Evolutionary conservation across 2,888 invertebrate species (phyloP).

Genomic region (Trichopria drosophilae): DNA sequence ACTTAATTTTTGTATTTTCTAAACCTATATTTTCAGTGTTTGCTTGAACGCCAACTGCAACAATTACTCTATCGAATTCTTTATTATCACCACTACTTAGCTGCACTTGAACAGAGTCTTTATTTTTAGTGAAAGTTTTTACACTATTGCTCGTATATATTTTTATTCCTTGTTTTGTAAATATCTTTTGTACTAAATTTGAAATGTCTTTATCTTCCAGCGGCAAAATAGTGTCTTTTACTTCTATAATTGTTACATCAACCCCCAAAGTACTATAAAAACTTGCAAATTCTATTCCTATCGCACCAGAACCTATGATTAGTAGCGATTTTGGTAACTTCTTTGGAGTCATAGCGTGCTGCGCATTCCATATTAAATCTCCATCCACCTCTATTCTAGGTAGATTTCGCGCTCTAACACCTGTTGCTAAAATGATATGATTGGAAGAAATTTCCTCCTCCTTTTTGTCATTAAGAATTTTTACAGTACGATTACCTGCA

Average conservation of each 20-base stretch:
- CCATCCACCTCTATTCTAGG: constrained; percentile 12
- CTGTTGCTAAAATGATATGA: constrained; percentile 13
- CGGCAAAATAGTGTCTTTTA: constrained; percentile 10
- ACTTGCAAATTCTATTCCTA: constrained; percentile 18
- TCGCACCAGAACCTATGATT: constrained; percentile 14
- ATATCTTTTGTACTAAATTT: constrained; percentile 7
- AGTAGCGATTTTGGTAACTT: constrained; percentile 15
- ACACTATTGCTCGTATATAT: constrained; percentile 9
- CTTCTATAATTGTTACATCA: constrained; percentile 12
- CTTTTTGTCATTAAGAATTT: background rate
- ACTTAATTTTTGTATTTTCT: constrained; percentile 19
- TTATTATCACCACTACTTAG: constrained; percentile 5
- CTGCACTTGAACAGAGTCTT: constrained; percentile 12
- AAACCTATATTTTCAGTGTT: constrained; percentile 18
- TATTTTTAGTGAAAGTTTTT: constrained; percentile 16
- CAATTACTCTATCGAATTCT: constrained; percentile 8
- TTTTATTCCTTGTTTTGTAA: constrained; percentile 12
- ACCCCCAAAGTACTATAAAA: constrained; percentile 17
- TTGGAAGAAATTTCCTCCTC: background rate
- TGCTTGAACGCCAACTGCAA: constrained; percentile 13
- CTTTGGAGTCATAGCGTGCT: constrained; percentile 12
- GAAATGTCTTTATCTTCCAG: constrained; percentile 17
- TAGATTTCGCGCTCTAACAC: constrained; percentile 11
- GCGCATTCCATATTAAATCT: constrained; percentile 14
- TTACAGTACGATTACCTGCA: constrained; percentile 13